Evolutionary conservation across 64 coral and sea anemone genomes (phyloP), one percentile per base, ranked within the genome.

Genomic region (Hydrozoanthus tunicans): DNA sequence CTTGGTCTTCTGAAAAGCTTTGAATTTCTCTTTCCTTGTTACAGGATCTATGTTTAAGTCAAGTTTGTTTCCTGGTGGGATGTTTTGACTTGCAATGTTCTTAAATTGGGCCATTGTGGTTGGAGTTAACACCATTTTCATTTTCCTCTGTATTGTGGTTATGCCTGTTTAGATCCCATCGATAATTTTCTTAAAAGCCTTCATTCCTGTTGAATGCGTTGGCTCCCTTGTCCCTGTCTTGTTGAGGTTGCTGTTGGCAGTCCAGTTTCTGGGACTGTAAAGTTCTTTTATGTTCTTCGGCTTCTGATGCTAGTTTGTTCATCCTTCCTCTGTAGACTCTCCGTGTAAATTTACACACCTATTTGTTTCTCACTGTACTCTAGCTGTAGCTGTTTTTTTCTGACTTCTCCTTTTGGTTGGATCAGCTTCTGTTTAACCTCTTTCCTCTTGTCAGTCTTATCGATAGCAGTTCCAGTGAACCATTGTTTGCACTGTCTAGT

Each of bases 371-470:
- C 7, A 32, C 24, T 73, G 70, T 43, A 73, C 70, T 73, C 24
- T 0, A 72, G 70, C n/a, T 72, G 23, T 27, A 72, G 70, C 6
- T 3, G 13, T 68, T n/a, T 69, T 15, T 69, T 69, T 69, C 24
- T 12, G 24, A 14, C 2, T 69, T 20, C 24, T 17, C 6, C 12
- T 69, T 17, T 17, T 69, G 1, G 15, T 69, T 69, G 0, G 66
- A 69, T 69, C 24, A 69, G 66, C 66, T 69, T 69, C 66, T 69
- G 66, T 69, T 69, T 69, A 20, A 69, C 66, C 66, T 69, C 66
- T 69, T 69, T 69, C 13, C 66, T 17, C 66, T 69, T 69, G 15
- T 69, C 66, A 69, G 3, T 69, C 15, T 69, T 17, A 6, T 69
- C 6, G 66, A n/a, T 20, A 17, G 66, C 26, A 27, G 25, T 26